Evolutionary conservation across 2,888 invertebrate genomes (phyloP).

Genomic region (Drosophila phalerata): DNA sequence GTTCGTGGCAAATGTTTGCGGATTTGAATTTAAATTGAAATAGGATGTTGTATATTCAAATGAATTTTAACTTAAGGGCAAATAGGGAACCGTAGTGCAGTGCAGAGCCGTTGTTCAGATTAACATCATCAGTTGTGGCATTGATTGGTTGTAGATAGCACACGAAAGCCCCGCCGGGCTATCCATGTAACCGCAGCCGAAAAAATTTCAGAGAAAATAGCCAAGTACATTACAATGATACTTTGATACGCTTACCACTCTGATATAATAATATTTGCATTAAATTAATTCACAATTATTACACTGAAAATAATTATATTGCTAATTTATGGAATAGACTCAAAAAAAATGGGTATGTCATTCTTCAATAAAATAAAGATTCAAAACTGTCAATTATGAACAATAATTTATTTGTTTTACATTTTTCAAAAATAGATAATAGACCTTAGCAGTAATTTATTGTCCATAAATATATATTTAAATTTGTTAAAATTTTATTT

Average conservation of each 20-base stretch:
- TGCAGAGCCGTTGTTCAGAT: conserved; percentile 66
- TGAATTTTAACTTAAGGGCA: conserved; percentile 84
- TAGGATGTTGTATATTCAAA: conserved; percentile 84
- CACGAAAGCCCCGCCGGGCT: conserved; percentile 60
- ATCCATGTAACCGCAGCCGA: conserved; percentile 63
- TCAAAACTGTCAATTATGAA: neutral
- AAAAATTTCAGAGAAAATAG: conserved; percentile 37
- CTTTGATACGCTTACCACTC: conserved; percentile 6
- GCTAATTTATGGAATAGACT: neutral
- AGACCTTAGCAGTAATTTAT: too few species aligned
- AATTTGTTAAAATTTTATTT: too few species aligned
- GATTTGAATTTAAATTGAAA: conserved; percentile 85
- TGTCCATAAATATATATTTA: too few species aligned
- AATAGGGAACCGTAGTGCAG: conserved; percentile 43
- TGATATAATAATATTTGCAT: neutral
- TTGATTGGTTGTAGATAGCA: conserved; percentile 83
- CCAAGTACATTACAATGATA: conserved; percentile 2
- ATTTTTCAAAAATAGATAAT: neutral
- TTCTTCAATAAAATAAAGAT: neutral
- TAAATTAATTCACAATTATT: neutral
- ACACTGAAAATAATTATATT: neutral
- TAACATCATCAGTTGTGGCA: conserved; percentile 83
- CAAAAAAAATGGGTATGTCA: neutral
- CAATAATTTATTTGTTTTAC: neutral
- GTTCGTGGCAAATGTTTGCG: conserved; percentile 81